Evolutionary conservation across 2,797 vertebrate genomes (phyloP), one percentile per base, ranked within the genome.

Genomic region (Chloroceryle inda): DNA sequence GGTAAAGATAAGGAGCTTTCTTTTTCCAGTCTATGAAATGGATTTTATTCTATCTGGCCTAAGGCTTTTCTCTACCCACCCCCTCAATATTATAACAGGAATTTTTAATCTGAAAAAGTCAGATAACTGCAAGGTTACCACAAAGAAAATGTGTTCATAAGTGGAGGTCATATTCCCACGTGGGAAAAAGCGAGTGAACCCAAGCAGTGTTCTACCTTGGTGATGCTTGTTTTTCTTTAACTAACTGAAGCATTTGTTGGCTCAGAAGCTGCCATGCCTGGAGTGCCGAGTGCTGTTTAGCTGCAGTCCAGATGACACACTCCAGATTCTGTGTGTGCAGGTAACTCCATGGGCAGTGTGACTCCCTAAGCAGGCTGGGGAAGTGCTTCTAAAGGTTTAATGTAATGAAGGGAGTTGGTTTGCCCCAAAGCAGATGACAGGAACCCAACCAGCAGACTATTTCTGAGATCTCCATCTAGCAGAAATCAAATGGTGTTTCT

Each of bases 71-170:
- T 83, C 14, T 88, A 29, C 27, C 66, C 13, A 1, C 33, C 18
- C 37, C 16, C 6, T 84, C 42, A 87, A 80, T 73, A 74, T 56
- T 83, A 6, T 24, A 76, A 80, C 40, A 88, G 49, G 37, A 88
- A 49, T 63, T 92, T 85, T 92, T 89, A 94, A 82, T 91, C 72
- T 89, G 52, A 67, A 66, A 26, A 73, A 83, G 67, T 50, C 61
- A 68, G 40, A 45, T 86, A 90, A 92, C 66, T 71, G 61, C 29
- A 80, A 52, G n/a, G 35, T 91, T 90, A 42, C 47, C 44, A 87
- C 38, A 72, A 78, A 88, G 45, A 84, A 92, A 86, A 85, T 21
- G 7, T 55, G 7, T 10, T 88, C 16, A 1, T 64, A 67, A 80
- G 40, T 31, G 13, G 82, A 85, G 64, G 69, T 83, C 23, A 31